phyloP scores from a whole-genome alignment of 2,888 invertebrate species.

The Gastracanthus pulcherrimus region DNA sequence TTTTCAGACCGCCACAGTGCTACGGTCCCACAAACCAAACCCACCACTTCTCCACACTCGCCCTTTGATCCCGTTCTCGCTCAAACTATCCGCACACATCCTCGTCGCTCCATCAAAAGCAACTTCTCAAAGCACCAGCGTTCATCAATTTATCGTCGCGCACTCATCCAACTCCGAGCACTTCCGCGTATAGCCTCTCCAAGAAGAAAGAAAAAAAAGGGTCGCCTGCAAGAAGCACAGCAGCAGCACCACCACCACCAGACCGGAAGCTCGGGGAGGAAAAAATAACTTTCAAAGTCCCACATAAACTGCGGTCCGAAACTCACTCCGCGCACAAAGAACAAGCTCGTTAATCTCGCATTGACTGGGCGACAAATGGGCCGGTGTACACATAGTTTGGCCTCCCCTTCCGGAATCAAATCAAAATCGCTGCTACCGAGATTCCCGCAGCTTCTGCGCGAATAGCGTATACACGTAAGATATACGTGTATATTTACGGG shows the following conservation, averaged over 20 bases:
- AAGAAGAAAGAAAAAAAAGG: no score
- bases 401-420: slow-evolving; percentile 5
- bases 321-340: not conserved
- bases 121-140: no score
- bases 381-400: not conserved
- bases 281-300: not conserved
- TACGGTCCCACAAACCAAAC: no score
- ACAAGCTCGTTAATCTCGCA: slow-evolving; percentile 26
- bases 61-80: no score
- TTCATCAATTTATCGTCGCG: not conserved
- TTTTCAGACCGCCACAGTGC: not conserved
- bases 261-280: not conserved
- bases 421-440: not conserved
- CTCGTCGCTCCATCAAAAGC: not conserved
- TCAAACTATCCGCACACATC: no score
- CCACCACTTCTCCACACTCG: no score
- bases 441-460: not conserved
- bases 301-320: not conserved
- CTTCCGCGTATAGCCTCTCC: no score
- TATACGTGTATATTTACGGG: not conserved
- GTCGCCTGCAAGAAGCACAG: no score
- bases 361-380: not conserved
- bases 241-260: not conserved
- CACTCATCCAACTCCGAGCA: not conserved
- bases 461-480: not conserved